Conservation (phyloP, 2,113 vertebrate genomes). For the Nipponia nippon region DNA sequence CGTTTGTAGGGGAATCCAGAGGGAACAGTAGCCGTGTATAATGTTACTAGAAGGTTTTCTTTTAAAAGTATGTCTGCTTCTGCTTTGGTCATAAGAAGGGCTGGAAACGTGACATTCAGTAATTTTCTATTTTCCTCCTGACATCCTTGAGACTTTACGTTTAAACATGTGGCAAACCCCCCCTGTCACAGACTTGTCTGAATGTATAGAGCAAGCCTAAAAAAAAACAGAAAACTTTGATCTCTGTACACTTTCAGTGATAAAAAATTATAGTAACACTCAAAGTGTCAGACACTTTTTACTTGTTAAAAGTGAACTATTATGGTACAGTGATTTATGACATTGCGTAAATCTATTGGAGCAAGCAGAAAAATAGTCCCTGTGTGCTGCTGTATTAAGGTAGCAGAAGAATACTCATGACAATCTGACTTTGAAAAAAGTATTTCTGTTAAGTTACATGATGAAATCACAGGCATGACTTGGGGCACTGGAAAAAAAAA, state of each 20-base stretch:
- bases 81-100: constrained; percentile 61
- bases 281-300: constrained; percentile 72
- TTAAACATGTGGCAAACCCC: constrained; percentile 71
- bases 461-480: background rate
- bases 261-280: constrained; percentile 77
- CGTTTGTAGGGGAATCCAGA: constrained; percentile 67
- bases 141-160: constrained; percentile 39
- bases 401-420: background rate
- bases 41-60: constrained; percentile 67
- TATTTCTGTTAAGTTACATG: background rate
- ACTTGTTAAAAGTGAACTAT: constrained; percentile 44
- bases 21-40: constrained; percentile 77
- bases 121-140: constrained; percentile 51
- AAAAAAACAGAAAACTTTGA: constrained; percentile 60
- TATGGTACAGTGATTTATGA: constrained; percentile 66
- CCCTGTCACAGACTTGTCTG: constrained; percentile 68
- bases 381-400: constrained; percentile 7
- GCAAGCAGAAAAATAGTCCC: constrained; percentile 10
- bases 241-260: constrained; percentile 71
- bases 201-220: constrained; percentile 28
- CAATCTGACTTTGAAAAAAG: background rate
- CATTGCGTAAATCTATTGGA: constrained; percentile 23
- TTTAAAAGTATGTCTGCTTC: constrained; percentile 56
- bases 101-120: constrained; percentile 66
- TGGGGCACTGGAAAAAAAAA: background rate